Conservation (phyloP, 2,888 invertebrate genomes). For the Osedax frankpressi region DNA sequence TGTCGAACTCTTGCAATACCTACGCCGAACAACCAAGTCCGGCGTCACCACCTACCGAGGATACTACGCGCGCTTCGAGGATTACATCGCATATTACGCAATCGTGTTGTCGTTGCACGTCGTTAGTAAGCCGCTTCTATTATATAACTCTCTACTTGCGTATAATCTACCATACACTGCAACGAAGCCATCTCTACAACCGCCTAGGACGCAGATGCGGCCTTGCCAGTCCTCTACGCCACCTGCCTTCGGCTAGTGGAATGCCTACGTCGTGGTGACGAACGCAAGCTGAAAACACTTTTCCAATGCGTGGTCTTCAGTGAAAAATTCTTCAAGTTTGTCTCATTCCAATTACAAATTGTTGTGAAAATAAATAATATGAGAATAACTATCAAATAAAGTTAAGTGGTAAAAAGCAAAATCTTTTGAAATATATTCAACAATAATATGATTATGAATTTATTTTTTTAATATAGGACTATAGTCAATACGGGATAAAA, state of each 20-base stretch:
- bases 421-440: too few species aligned
- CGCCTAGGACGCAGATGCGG: neutral
- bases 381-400: too few species aligned
- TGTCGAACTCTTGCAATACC: neutral
- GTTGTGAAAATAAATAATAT: too few species aligned
- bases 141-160: too few species aligned
- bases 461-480: too few species aligned
- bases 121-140: too few species aligned
- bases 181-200: too few species aligned
- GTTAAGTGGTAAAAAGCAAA: too few species aligned
- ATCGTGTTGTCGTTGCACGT: neutral
- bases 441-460: too few species aligned
- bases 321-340: neutral
- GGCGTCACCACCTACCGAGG: neutral
- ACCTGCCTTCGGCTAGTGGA: neutral
- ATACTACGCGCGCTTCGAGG: neutral
- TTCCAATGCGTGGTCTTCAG: neutral
- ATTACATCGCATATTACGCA: neutral
- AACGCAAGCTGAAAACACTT: neutral
- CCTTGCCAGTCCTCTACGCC: too few species aligned
- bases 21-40: neutral
- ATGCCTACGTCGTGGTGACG: neutral
- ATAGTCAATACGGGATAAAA: too few species aligned
- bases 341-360: neutral
- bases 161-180: too few species aligned